These are phyloP conservation scores for Calycopis cecrops DNA, from an alignment of 1,140 invertebrate species.

Conservation along the genomic window DNA sequence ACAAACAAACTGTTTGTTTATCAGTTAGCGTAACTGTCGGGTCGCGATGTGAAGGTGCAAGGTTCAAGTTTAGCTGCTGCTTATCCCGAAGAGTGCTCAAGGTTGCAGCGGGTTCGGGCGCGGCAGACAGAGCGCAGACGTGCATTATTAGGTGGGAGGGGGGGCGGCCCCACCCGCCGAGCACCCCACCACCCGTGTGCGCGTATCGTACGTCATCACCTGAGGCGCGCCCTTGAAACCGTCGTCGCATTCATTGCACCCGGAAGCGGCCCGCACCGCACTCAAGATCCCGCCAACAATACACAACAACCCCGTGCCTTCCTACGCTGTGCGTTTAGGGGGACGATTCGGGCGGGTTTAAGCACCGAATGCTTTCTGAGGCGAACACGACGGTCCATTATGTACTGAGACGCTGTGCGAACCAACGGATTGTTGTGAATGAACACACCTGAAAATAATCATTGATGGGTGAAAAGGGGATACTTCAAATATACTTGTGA, in stretches of 20 bases:
- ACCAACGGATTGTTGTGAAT: no score
- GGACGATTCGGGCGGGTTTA: background rate
- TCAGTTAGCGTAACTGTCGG: background rate
- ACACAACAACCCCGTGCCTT: slow-evolving; percentile 13
- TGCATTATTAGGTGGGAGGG: slow-evolving; percentile 74
- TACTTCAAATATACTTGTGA: no score
- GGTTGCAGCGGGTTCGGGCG: slow-evolving; percentile 68
- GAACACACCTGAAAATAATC: no score
- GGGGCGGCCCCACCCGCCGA: no score
- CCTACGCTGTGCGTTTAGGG: slow-evolving; percentile 17
- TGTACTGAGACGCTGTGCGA: no score
- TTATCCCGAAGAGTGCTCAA: slow-evolving; percentile 53
- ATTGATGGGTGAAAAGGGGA: no score
- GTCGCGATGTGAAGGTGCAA: slow-evolving; percentile 14
- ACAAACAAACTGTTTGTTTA: no score
- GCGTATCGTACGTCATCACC: slow-evolving; percentile 72
- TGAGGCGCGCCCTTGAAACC: slow-evolving; percentile 72
- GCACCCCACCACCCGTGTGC: no score
- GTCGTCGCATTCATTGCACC: slow-evolving; percentile 73
- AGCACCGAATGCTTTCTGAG: no score
- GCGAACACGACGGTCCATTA: no score
- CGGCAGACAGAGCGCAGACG: slow-evolving; percentile 72
- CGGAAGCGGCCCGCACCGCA: slow-evolving; percentile 61
- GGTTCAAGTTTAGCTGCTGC: slow-evolving; percentile 33
- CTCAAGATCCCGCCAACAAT: slow-evolving; percentile 47